Evolutionary conservation across 2,797 vertebrate genomes (phyloP).

Genomic region (Agapornis canus): DNA sequence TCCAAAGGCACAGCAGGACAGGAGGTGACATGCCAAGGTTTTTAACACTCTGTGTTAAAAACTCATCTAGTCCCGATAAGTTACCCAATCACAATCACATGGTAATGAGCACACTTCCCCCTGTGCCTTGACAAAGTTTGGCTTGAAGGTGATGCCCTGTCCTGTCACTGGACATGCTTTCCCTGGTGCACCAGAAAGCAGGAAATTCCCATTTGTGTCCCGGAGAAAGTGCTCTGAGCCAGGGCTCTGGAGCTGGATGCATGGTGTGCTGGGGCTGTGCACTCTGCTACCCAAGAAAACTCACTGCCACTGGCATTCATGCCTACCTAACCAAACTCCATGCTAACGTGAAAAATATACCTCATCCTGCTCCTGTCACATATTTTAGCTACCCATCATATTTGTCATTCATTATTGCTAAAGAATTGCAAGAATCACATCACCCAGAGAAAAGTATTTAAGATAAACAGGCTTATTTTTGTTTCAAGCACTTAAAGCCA

Average conservation of each 20-base stretch:
- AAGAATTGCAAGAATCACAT: neutral
- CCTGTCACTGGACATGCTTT: neutral
- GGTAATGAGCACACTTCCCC: neutral
- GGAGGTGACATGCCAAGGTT: neutral
- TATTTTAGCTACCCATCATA: neutral
- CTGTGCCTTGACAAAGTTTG: neutral
- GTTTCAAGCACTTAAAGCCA: neutral
- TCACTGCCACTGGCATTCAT: neutral
- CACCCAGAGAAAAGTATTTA: neutral
- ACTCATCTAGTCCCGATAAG: neutral
- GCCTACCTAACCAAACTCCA: neutral
- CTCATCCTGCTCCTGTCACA: fast-evolving
- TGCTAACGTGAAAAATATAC: neutral
- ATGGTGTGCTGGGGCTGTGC: neutral
- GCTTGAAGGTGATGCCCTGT: fast-evolving
- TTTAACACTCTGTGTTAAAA: neutral
- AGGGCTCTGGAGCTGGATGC: neutral
- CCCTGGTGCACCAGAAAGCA: neutral
- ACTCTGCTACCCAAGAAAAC: neutral
- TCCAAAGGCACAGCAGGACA: neutral
- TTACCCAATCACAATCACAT: neutral
- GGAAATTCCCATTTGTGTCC: neutral
- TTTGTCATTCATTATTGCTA: neutral
- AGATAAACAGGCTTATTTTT: neutral
- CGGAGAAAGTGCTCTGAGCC: neutral